phyloP scores from a whole-genome alignment of 2,888 invertebrate species.

The Byasa hedistus region DNA sequence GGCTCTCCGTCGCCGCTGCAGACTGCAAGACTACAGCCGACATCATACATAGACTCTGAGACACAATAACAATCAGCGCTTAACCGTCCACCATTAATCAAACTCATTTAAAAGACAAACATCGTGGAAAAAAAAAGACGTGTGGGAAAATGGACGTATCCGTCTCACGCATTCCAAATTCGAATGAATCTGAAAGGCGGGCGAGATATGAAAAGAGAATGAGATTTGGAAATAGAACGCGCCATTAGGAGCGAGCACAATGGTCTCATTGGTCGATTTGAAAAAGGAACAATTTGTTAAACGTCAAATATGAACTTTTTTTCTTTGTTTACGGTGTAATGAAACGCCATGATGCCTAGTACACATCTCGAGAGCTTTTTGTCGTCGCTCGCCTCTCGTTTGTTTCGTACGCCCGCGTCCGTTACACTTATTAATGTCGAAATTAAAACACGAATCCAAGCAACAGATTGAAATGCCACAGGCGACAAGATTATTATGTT shows the following conservation, averaged over 20 bases:
- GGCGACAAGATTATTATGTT: constrained; percentile 70
- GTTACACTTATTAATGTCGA: constrained; percentile 67
- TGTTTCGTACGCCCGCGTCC: constrained; percentile 62
- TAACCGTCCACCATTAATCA: constrained; percentile 74
- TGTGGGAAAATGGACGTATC: constrained; percentile 74
- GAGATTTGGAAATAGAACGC: constrained; percentile 79
- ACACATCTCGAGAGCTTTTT: constrained; percentile 67
- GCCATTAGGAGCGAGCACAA: constrained; percentile 79
- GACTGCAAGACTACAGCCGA: constrained; percentile 21
- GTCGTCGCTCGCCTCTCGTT: constrained; percentile 71
- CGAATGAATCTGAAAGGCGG: constrained; percentile 77
- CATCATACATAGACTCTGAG: constrained; percentile 37
- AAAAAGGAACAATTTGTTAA: constrained; percentile 81
- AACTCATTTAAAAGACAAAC: constrained; percentile 72
- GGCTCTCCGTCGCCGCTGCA: constrained; percentile 13
- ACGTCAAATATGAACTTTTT: constrained; percentile 77
- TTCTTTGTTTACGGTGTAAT: constrained; percentile 68
- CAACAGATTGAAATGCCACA: constrained; percentile 58
- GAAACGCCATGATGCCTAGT: constrained; percentile 74
- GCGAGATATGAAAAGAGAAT: constrained; percentile 79
- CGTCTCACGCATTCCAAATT: constrained; percentile 76
- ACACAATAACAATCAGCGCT: constrained; percentile 53
- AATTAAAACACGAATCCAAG: constrained; percentile 66
- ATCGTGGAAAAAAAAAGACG: constrained; percentile 66
- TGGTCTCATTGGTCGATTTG: constrained; percentile 80